Evolutionary conservation across 2,113 vertebrate genomes (phyloP).

Genomic region (Gopherus flavomarginatus): DNA sequence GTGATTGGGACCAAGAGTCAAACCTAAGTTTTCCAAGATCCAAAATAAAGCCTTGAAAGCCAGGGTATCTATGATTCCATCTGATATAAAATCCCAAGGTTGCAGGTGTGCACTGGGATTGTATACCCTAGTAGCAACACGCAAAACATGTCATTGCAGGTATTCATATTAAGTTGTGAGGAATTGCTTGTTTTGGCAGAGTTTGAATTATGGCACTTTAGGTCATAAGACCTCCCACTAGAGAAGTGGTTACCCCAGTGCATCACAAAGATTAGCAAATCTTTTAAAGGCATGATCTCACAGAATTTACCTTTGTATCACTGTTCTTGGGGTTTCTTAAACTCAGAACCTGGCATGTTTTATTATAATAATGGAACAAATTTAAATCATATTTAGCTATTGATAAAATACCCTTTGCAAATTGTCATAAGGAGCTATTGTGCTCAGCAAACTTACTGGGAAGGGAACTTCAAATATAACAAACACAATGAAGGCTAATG

Average conservation of each 20-base stretch:
- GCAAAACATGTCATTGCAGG: background rate
- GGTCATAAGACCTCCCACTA: background rate
- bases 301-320: background rate
- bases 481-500: background rate
- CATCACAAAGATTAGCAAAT: background rate
- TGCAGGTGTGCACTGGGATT: background rate
- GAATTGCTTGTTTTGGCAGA: background rate
- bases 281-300: background rate
- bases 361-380: background rate
- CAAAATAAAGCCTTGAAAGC: background rate
- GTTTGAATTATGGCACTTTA: background rate
- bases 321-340: background rate
- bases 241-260: background rate
- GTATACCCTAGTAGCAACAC: background rate
- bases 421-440: background rate
- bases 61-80: background rate
- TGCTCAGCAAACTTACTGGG: slow-evolving; percentile 49
- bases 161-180: background rate
- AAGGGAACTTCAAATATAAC: slow-evolving; percentile 41
- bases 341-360: background rate
- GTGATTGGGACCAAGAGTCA: background rate
- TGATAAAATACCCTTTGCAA: background rate
- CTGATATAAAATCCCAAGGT: background rate
- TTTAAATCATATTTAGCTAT: background rate
- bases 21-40: background rate